Evolutionary conservation across 2,113 vertebrate species (phyloP).

Genomic region (Aleadryas rufinucha): DNA sequence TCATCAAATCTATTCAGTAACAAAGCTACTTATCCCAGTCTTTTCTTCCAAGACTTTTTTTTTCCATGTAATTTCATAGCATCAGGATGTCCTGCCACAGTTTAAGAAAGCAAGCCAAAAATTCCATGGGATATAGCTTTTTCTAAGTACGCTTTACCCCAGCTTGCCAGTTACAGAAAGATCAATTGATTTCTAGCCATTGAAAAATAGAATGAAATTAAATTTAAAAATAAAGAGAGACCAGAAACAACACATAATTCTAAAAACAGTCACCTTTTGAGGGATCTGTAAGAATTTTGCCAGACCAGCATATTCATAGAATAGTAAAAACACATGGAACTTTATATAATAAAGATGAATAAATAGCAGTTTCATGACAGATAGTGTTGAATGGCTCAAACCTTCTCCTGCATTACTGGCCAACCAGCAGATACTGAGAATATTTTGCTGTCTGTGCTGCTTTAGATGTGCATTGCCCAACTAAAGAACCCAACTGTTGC

Average conservation of each 20-base stretch:
- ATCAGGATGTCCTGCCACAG: slow-evolving; percentile 63
- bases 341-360: slow-evolving; percentile 35
- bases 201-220: slow-evolving; percentile 17
- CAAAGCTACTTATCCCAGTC: slow-evolving; percentile 42
- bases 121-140: slow-evolving; percentile 55
- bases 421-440: background rate
- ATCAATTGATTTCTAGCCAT: slow-evolving; percentile 45
- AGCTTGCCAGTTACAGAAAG: slow-evolving; percentile 31
- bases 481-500: background rate
- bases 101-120: slow-evolving; percentile 45
- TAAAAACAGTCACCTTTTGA: slow-evolving; percentile 49
- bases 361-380: slow-evolving; percentile 34
- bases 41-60: slow-evolving; percentile 47
- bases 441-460: background rate
- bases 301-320: slow-evolving; percentile 5
- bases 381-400: slow-evolving; percentile 10
- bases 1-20: slow-evolving; percentile 40
- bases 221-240: background rate
- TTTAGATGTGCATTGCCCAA: background rate
- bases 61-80: slow-evolving; percentile 52
- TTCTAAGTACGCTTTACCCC: slow-evolving; percentile 12
- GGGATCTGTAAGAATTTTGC: slow-evolving; percentile 19
- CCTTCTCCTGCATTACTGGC: background rate
- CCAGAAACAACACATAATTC: slow-evolving; percentile 57
- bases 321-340: slow-evolving; percentile 61